A percentile compares a stretch with the other conserved stretches of the same genome.
phyloP scores from a whole-genome alignment of 2,888 invertebrate species.

The Opisthograptis luteolata region DNA sequence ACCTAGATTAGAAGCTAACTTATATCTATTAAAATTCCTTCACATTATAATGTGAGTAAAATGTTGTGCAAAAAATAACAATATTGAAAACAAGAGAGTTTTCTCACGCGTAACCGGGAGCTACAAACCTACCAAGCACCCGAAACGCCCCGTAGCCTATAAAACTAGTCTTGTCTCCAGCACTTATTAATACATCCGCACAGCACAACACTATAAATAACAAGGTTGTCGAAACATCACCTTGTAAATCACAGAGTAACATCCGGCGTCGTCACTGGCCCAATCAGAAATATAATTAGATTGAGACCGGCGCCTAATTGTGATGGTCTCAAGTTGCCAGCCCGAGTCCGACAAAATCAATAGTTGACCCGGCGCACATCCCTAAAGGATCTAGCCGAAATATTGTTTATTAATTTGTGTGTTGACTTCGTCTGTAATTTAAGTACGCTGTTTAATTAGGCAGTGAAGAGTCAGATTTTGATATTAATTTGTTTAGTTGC shows the following conservation, averaged over 20 bases:
- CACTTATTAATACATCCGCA: slow-evolving; percentile 10
- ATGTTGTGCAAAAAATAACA: too few species aligned
- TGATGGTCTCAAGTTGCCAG: slow-evolving; percentile 78
- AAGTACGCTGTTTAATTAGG: too few species aligned
- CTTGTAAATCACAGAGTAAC: slow-evolving; percentile 45
- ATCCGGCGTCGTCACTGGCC: slow-evolving; percentile 54
- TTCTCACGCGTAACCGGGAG: neutral
- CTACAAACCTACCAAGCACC: neutral
- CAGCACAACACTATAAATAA: slow-evolving; percentile 19
- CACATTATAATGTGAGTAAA: too few species aligned
- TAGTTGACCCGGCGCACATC: slow-evolving; percentile 50
- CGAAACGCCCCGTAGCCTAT: neutral
- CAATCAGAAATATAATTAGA: slow-evolving; percentile 83
- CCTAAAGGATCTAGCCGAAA: slow-evolving; percentile 52
- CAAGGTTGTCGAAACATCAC: slow-evolving; percentile 27
- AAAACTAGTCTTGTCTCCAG: slow-evolving; percentile 7
- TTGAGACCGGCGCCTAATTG: slow-evolving; percentile 77
- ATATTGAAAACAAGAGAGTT: too few species aligned
- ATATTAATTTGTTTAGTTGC: too few species aligned
- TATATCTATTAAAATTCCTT: too few species aligned
- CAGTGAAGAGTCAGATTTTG: too few species aligned
- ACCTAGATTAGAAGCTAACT: too few species aligned
- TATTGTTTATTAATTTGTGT: slow-evolving; percentile 49
- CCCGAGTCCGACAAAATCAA: slow-evolving; percentile 71
- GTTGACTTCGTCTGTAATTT: slow-evolving; percentile 23